Percentiles rank a stretch among this genome's conserved stretches.
phyloP scores from a whole-genome alignment of 2,113 vertebrate species.

The Danio rerio region DNA sequence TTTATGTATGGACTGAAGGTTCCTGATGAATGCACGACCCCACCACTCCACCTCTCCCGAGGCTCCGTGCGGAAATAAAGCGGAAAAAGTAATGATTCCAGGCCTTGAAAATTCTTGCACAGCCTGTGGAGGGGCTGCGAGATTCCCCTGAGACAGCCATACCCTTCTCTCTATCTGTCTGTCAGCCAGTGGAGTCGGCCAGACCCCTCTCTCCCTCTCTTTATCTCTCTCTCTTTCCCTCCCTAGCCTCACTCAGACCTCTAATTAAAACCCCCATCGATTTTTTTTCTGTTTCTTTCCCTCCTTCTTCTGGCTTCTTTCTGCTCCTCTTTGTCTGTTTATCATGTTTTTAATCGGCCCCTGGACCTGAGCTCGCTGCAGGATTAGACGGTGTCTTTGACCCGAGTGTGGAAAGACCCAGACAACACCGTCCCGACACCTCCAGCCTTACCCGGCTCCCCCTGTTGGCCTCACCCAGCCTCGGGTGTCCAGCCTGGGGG shows the following conservation, averaged over 20 bases:
- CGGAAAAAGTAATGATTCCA: constrained; percentile 48
- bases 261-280: constrained; percentile 59
- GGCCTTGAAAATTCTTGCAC: constrained; percentile 45
- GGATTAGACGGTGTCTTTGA: constrained; percentile 41
- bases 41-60: constrained; percentile 37
- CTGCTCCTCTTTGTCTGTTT: constrained; percentile 45
- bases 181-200: constrained; percentile 30
- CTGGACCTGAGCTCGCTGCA: constrained; percentile 37
- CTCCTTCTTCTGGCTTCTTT: constrained; percentile 30
- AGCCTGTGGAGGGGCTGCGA: constrained; percentile 32
- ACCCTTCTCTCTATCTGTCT: constrained; percentile 23
- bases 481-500: constrained; percentile 10
- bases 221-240: constrained; percentile 37
- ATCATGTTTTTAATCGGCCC: constrained; percentile 49
- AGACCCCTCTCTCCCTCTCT: constrained; percentile 22
- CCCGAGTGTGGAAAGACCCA: constrained; percentile 33
- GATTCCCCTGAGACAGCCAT: constrained; percentile 51
- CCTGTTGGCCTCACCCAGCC: constrained; percentile 20
- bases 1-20: constrained; percentile 50
- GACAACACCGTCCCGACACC: constrained; percentile 9
- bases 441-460: constrained; percentile 22
- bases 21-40: constrained; percentile 43
- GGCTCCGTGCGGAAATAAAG: constrained; percentile 38
- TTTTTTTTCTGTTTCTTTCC: constrained; percentile 4
- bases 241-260: constrained; percentile 40